Evolutionary conservation across 2,113 vertebrate species (phyloP).

Genomic region (Scalopus aquaticus): DNA sequence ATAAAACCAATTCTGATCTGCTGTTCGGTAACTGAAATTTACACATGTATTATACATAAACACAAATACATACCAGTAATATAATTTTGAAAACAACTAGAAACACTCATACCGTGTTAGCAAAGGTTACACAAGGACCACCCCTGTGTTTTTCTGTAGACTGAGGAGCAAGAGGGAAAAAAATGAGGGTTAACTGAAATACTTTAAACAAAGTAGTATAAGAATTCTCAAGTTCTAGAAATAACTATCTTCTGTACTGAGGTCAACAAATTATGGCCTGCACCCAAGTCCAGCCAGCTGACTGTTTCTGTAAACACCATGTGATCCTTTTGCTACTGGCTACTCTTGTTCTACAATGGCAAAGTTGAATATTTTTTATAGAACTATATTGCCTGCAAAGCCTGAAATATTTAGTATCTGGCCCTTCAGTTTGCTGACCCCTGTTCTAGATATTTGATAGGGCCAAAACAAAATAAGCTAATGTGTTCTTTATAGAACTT

Average conservation of each 20-base stretch:
- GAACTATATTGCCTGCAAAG: background rate
- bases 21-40: background rate
- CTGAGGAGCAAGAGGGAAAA: background rate
- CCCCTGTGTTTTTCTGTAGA: background rate
- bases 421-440: background rate
- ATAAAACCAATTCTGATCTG: slow-evolving; percentile 40
- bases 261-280: background rate
- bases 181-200: background rate
- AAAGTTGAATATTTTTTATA: background rate
- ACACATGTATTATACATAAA: background rate
- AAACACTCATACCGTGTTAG: slow-evolving; percentile 8
- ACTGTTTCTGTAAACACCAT: background rate
- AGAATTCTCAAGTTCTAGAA: slow-evolving; percentile 29
- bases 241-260: background rate
- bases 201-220: background rate
- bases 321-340: background rate
- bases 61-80: background rate
- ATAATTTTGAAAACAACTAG: slow-evolving; percentile 35
- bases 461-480: background rate
- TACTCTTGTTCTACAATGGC: background rate
- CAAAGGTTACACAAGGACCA: background rate
- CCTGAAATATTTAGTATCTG: background rate
- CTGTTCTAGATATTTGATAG: background rate
- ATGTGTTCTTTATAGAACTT: slow-evolving; percentile 65
- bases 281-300: background rate